A percentile compares a stretch with the other conserved stretches of the same genome.
These are phyloP conservation scores for Ataeniobius toweri DNA, from an alignment of 2,797 vertebrate species.

Conservation along the genomic window DNA sequence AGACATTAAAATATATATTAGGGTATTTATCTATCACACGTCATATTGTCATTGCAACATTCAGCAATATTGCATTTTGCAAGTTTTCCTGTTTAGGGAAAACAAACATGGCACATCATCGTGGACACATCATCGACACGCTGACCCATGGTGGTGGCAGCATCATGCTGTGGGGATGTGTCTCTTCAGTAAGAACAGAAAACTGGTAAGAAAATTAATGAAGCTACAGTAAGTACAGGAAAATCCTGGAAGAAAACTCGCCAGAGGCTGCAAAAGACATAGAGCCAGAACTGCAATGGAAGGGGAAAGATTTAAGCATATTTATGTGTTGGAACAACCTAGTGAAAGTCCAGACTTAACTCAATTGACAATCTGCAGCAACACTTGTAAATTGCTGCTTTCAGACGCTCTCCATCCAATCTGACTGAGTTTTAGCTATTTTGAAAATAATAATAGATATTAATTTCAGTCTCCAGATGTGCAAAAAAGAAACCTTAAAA, in stretches of 20 bases:
- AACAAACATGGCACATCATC: not conserved
- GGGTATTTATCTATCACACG: not conserved
- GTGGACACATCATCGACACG: not conserved
- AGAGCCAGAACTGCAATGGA: too few species aligned
- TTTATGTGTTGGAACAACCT: too few species aligned
- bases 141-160: not conserved
- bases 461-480: not conserved
- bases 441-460: not conserved
- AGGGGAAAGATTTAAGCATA: too few species aligned
- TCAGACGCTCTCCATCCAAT: not conserved
- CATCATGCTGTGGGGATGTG: not conserved
- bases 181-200: not conserved
- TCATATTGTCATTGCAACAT: not conserved
- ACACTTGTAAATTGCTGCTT: too few species aligned
- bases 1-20: not conserved
- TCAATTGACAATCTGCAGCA: too few species aligned
- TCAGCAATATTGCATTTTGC: not conserved
- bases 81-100: not conserved
- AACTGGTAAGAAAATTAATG: not conserved
- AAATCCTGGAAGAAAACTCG: too few species aligned
- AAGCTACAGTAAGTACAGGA: not conserved
- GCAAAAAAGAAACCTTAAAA: not conserved
- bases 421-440: not conserved
- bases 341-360: too few species aligned
- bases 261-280: too few species aligned